Base-by-base conservation (phyloP, 2,797 vertebrate species). In the Australoheros facetus region DNA sequence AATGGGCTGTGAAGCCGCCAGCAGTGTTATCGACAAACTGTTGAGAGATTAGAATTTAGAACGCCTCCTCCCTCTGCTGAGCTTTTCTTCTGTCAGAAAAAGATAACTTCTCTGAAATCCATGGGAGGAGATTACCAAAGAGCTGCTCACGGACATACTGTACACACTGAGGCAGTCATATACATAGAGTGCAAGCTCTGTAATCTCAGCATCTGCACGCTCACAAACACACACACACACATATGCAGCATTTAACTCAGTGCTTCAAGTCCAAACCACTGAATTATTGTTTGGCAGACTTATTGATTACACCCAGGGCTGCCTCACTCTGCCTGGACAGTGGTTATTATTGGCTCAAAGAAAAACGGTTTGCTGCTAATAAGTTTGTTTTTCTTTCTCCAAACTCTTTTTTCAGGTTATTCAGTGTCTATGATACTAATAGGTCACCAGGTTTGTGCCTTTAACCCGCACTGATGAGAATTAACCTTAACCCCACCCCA, bases 31-130 rank as follows among this genome's bases (percentile, higher is more conserved):
- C 83, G 80, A 92, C 86, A 82, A 87, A 87, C 78, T 62, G 3
- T 77, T 87, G 80, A 87, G 73, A 88, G 89, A 92, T 90, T 86
- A 91, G 84, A 84, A 84, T 87, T 88, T 90, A 56, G 76, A 88
- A 73, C 80, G 72, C 72, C 87, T 87, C 78, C 80, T 75, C 62
- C 85, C 75, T 84, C 75, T 78, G 79, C 79, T 30, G 55, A 77
- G 77, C 82, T 76, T 78, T 82, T 87, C 78, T 83, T 64, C 86
- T 81, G 85, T 81, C 84, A 81, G 73, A 32, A 69, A 69, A 59
- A 81, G 83, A 87, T 85, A 86, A 86, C 73, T 75, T 84, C 72
- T 75, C 64, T 62, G 77, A 73, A 78, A 73, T 81, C 75, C 56
- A 74, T 55, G 56, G 74, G 79, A 77, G n/a, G 48, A 57, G 79